Percentiles rank a stretch among this genome's conserved stretches.
Evolutionary conservation across 2,797 vertebrate genomes (phyloP).

Genomic region (Ctenopoma multispine): DNA sequence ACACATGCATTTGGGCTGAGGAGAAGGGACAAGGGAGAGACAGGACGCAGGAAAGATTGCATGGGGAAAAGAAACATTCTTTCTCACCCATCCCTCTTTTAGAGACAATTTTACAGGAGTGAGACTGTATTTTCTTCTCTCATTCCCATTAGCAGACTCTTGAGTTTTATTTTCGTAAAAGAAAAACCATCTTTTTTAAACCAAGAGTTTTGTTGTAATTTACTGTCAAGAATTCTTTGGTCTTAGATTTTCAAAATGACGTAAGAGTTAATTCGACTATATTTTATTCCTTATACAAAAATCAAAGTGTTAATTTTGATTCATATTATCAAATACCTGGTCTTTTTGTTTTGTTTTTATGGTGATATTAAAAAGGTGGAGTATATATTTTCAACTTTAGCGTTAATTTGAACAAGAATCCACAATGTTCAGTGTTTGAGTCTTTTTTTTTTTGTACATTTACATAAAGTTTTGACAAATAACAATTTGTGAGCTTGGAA

Average conservation of each 20-base stretch:
- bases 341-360: conserved; percentile 52
- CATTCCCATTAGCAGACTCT: conserved; percentile 65
- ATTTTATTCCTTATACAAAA: conserved; percentile 65
- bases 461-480: conserved; percentile 15
- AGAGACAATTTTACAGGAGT: conserved; percentile 66
- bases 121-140: conserved; percentile 73
- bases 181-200: conserved; percentile 57
- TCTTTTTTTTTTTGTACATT: conserved; percentile 6
- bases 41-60: conserved; percentile 47
- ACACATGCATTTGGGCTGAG: conserved; percentile 31
- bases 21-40: conserved; percentile 13
- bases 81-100: conserved; percentile 56
- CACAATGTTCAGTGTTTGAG: conserved; percentile 23
- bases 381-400: conserved; percentile 45
- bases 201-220: conserved; percentile 40
- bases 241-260: conserved; percentile 80
- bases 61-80: conserved; percentile 41
- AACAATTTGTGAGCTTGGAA: conserved; percentile 17
- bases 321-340: conserved; percentile 45
- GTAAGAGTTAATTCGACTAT: conserved; percentile 48
- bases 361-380: conserved; percentile 44
- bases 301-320: conserved; percentile 66
- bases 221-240: conserved; percentile 55
- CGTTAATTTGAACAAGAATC: conserved; percentile 33
- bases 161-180: conserved; percentile 68